Conservation (phyloP, 2,797 vertebrate species). For the Pelochelys cantorii region DNA sequence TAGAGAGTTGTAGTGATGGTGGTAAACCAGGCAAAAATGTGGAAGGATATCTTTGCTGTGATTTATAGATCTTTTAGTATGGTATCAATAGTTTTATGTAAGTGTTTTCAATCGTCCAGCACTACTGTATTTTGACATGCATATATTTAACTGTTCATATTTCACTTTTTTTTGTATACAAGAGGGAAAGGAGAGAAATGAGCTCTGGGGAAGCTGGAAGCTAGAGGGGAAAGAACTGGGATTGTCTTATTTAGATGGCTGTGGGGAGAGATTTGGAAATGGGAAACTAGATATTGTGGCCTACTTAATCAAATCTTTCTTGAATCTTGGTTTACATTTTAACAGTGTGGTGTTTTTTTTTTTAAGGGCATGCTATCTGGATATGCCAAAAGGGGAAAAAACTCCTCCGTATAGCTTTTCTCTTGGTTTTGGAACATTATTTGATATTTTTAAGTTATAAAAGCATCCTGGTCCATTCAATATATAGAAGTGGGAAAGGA, state of each 20-base stretch:
- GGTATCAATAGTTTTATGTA: not conserved
- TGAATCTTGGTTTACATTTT: not conserved
- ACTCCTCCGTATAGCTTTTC: not conserved
- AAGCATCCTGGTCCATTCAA: not conserved
- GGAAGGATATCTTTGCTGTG: not conserved
- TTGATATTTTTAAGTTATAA: not conserved
- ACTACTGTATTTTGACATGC: not conserved
- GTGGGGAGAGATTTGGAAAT: not conserved
- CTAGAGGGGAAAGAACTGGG: not conserved
- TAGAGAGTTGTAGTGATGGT: not conserved
- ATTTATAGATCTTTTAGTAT: not conserved
- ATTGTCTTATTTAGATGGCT: not conserved
- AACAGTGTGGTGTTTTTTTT: too few species aligned
- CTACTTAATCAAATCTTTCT: not conserved
- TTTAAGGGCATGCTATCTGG: not conserved
- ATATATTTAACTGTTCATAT: not conserved
- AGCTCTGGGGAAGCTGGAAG: not conserved
- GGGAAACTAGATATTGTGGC: not conserved
- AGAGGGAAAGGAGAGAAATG: not conserved
- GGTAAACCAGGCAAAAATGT: not conserved
- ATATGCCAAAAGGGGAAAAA: not conserved
- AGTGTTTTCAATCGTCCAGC: not conserved
- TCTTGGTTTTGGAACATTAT: not conserved
- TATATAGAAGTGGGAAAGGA: not conserved
- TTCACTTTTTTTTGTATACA: not conserved